phyloP scores from a whole-genome alignment of 2,113 vertebrate genomes.

The Crypturellus undulatus region DNA sequence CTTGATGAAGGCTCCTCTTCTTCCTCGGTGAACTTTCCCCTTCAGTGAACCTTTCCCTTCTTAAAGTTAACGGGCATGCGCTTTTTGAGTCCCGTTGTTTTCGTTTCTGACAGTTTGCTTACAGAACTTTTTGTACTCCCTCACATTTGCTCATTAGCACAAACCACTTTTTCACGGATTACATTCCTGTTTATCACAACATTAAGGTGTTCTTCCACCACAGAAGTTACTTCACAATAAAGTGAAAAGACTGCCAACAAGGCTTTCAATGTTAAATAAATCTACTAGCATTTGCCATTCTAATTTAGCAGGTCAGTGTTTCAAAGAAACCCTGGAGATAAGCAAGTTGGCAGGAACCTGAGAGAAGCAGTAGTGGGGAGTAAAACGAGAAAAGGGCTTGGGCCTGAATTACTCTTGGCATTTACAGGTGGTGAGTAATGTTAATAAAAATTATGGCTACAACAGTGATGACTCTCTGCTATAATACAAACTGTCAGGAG shows the following conservation, averaged over 20 bases:
- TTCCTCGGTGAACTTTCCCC: too few species aligned
- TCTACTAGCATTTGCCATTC: neutral
- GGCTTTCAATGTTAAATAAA: constrained; percentile 62
- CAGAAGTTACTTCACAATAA: neutral
- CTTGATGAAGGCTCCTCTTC: too few species aligned
- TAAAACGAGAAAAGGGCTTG: neutral
- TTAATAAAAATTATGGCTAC: constrained; percentile 65
- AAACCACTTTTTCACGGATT: too few species aligned
- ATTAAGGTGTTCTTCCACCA: neutral
- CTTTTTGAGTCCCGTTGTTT: too few species aligned
- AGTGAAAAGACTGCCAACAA: constrained; percentile 25
- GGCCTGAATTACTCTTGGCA: constrained; percentile 39
- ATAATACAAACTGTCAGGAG: constrained; percentile 42
- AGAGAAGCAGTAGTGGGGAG: neutral
- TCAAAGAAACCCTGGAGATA: constrained; percentile 11
- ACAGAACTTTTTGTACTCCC: too few species aligned
- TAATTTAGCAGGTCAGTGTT: constrained; percentile 44
- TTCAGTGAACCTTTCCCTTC: too few species aligned
- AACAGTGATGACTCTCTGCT: constrained; percentile 19
- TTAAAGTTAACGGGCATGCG: too few species aligned
- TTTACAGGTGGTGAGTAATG: constrained; percentile 36
- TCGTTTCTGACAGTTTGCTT: too few species aligned
- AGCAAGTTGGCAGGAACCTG: constrained; percentile 6
- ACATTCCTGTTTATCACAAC: too few species aligned
- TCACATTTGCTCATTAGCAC: too few species aligned